Conservation (phyloP, 2,888 invertebrate genomes). For the Agrochola lychnidis region DNA sequence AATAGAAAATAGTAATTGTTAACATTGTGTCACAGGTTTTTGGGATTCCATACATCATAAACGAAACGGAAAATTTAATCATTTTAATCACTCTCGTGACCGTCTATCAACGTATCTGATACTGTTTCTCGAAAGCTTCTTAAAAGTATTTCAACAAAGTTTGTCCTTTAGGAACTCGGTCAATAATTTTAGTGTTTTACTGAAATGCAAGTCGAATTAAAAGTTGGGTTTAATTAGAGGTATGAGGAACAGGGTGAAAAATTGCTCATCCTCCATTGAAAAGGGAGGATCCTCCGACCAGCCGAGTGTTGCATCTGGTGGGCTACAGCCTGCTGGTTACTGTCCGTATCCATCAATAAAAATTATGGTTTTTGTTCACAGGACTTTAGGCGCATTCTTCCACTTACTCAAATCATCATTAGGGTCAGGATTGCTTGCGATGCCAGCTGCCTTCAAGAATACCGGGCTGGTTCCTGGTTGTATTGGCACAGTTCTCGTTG, state of each 20-base stretch:
- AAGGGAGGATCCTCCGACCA: not conserved
- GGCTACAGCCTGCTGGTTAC: not conserved
- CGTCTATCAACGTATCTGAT: not conserved
- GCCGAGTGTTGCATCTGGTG: not conserved
- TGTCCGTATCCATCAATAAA: not conserved
- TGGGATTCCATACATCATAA: not conserved
- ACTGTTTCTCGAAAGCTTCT: not conserved
- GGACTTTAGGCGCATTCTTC: conserved; percentile 95
- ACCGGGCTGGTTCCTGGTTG: conserved; percentile 95
- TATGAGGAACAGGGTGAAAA: not conserved
- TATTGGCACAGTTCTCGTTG: conserved; percentile 94
- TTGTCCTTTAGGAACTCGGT: not conserved
- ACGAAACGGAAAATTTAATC: not conserved
- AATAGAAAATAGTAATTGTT: not conserved
- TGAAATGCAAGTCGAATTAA: not conserved
- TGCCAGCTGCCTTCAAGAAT: conserved; percentile 96
- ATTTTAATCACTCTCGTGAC: not conserved
- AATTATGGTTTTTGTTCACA: conserved; percentile 79
- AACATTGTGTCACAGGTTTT: not conserved
- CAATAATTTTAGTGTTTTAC: not conserved
- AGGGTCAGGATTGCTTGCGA: conserved; percentile 97
- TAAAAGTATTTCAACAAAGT: not conserved
- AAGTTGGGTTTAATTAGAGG: not conserved
- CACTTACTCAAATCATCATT: conserved; percentile 98
- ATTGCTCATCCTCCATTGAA: too few species aligned